A percentile compares a stretch with the other conserved stretches of the same genome.
phyloP scores from a whole-genome alignment of 2,113 vertebrate species.

The Sylvia atricapilla region DNA sequence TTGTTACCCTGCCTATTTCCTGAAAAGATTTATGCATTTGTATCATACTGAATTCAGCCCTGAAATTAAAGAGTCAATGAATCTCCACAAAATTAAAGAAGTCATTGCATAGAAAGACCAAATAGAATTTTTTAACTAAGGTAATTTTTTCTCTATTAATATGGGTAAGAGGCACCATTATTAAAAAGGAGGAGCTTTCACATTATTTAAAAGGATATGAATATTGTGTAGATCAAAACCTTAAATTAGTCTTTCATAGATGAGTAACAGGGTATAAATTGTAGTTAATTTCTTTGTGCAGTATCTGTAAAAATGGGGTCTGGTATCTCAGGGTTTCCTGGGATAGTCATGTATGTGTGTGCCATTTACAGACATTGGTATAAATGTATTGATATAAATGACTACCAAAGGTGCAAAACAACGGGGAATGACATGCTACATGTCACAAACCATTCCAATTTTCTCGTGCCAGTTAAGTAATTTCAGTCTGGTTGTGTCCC shows the following conservation, averaged over 20 bases:
- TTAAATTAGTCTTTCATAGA: neutral
- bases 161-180: neutral
- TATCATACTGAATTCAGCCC: neutral
- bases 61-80: neutral
- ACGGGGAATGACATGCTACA: neutral
- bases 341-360: neutral
- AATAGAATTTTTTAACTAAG: neutral
- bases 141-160: neutral
- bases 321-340: neutral
- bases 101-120: neutral
- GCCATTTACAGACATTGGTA: neutral
- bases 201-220: neutral
- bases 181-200: neutral
- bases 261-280: neutral
- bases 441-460: constrained; percentile 9
- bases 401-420: constrained; percentile 24
- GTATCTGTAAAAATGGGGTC: neutral
- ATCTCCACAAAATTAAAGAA: constrained; percentile 1
- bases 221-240: neutral
- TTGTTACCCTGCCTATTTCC: neutral
- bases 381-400: neutral
- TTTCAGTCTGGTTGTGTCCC: neutral
- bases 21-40: neutral
- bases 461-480: neutral
- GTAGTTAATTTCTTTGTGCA: neutral